Conservation (phyloP, 2,888 invertebrate species). For the Synanthedon vespiformis region DNA sequence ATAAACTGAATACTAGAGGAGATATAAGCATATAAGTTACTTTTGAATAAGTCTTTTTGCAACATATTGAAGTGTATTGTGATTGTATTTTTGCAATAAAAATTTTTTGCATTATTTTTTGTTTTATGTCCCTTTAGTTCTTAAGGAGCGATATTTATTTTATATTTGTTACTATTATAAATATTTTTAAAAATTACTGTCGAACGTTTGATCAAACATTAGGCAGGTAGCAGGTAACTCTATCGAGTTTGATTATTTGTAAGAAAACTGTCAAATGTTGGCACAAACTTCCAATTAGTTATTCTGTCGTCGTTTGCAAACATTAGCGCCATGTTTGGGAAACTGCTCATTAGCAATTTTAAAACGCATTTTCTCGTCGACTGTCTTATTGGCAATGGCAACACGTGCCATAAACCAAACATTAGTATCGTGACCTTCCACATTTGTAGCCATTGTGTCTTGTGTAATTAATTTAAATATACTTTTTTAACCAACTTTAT, state of each 20-base stretch:
- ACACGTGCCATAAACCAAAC: conserved; percentile 15
- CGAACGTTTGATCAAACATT: neutral
- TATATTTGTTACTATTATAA: neutral
- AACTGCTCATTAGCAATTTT: conserved; percentile 57
- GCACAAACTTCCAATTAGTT: conserved; percentile 20
- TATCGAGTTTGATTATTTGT: neutral
- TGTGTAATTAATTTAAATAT: too few relatives aligned
- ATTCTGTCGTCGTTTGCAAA: conserved; percentile 33
- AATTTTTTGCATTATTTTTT: too few relatives aligned
- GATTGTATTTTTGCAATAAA: too few relatives aligned
- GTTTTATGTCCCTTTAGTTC: too few relatives aligned
- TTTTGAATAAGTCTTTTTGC: too few relatives aligned
- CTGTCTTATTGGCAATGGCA: conserved; percentile 13
- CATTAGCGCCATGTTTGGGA: conserved; percentile 49
- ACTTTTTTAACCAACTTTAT: too few relatives aligned
- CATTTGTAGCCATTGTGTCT: too few relatives aligned
- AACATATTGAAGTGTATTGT: too few relatives aligned
- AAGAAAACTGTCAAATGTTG: neutral
- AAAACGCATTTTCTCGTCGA: conserved; percentile 42
- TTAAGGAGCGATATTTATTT: too few relatives aligned
- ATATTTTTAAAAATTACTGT: neutral
- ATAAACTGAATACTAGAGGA: too few relatives aligned
- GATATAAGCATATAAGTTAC: too few relatives aligned
- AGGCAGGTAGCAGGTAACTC: neutral
- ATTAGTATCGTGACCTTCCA: neutral